phyloP scores from a whole-genome alignment of 1,140 invertebrate genomes.

The Vanessa atalanta region DNA sequence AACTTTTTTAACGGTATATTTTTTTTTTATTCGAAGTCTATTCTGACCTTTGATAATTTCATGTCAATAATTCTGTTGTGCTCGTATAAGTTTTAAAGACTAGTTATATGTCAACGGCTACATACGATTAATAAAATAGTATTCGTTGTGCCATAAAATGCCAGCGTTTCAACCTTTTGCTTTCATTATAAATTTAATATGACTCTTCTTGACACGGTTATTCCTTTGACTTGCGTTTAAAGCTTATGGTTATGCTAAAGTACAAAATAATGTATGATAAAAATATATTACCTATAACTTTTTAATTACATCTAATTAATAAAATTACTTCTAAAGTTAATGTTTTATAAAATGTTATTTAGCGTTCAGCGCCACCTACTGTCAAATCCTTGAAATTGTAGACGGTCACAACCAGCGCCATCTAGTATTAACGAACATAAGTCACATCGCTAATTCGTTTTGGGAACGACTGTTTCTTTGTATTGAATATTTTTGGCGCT shows the following conservation, averaged over 20 bases:
- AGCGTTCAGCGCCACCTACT: constrained; percentile 12
- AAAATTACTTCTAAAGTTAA: no score
- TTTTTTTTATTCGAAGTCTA: neutral
- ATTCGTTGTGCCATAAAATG: constrained; percentile 11
- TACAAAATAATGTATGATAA: no score
- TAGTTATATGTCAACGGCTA: constrained; percentile 5
- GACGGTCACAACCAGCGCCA: neutral
- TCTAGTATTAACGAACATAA: neutral
- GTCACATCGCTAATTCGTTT: neutral
- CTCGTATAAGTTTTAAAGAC: neutral
- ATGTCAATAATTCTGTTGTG: neutral
- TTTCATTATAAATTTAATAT: neutral
- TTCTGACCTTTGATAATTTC: neutral
- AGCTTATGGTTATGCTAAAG: neutral
- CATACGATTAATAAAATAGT: constrained; percentile 13
- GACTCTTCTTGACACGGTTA: neutral
- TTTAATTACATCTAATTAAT: no score
- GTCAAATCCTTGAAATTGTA: neutral
- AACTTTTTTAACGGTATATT: neutral
- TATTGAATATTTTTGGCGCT: neutral
- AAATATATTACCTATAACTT: no score
- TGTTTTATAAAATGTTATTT: no score
- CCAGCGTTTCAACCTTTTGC: constrained; percentile 10
- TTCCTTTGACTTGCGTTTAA: neutral
- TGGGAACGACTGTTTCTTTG: no score